A percentile compares a stretch with the other conserved stretches of the same genome.
Conservation (phyloP, 2,888 invertebrate genomes). For the Tipula vernalis region DNA sequence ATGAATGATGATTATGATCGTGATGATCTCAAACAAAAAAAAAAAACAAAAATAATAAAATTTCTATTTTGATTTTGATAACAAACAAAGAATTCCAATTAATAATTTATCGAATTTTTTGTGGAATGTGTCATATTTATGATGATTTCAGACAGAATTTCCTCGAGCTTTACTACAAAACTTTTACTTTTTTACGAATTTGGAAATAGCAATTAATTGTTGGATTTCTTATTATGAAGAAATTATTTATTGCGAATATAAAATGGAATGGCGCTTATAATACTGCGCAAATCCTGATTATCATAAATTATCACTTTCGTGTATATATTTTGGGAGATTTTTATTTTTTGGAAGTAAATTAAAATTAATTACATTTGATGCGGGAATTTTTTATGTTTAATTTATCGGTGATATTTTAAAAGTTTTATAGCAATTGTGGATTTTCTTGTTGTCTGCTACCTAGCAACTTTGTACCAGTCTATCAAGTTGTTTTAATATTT, state of each 20-base stretch:
- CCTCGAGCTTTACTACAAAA: not conserved
- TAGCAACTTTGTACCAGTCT: too few relatives aligned
- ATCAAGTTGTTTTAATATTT: too few relatives aligned
- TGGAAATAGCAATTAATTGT: not conserved
- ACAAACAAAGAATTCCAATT: not conserved
- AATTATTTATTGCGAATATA: not conserved
- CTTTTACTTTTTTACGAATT: not conserved
- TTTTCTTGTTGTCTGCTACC: too few relatives aligned
- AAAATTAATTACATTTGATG: not conserved
- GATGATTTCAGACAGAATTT: not conserved
- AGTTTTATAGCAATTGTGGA: too few relatives aligned
- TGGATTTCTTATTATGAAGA: not conserved
- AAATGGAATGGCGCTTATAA: not conserved
- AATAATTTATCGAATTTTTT: not conserved
- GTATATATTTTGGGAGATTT: not conserved
- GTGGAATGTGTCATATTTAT: not conserved
- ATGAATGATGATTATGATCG: not conserved
- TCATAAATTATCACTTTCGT: not conserved
- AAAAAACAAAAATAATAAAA: not conserved
- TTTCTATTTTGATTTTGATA: not conserved
- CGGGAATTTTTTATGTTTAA: not conserved
- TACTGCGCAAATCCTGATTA: not conserved
- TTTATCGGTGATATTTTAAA: too few relatives aligned
- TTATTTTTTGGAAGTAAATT: not conserved
- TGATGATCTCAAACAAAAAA: not conserved